Percentiles rank a stretch among this genome's conserved stretches.
Conservation (phyloP, 2,888 invertebrate genomes). For the Amblyjoppa proteus region DNA sequence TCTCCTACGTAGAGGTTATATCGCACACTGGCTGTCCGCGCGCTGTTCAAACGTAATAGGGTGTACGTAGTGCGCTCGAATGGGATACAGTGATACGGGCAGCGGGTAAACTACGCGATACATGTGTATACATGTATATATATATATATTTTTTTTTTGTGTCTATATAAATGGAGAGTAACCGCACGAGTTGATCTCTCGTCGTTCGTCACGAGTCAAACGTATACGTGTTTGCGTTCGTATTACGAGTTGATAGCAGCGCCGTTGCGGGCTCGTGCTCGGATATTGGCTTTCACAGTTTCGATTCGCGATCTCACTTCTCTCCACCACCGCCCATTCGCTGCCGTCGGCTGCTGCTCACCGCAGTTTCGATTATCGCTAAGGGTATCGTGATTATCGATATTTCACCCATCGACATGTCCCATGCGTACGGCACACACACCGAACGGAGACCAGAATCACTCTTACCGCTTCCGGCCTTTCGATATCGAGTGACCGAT, state of each 20-base stretch:
- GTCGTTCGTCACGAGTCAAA: constrained; percentile 11
- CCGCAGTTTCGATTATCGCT: constrained; percentile 49
- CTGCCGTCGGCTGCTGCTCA: constrained; percentile 14
- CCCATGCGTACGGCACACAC: not conserved
- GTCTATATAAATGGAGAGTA: not conserved
- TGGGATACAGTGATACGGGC: not conserved
- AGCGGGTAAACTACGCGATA: not conserved
- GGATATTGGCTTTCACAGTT: constrained; percentile 55
- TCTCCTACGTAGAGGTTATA: constrained; percentile 37
- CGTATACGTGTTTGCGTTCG: constrained; percentile 1
- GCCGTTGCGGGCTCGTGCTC: constrained; percentile 27
- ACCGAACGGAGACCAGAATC: not conserved
- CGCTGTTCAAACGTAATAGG: constrained; percentile 34
- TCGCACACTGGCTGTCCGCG: constrained; percentile 36
- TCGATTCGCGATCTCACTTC: constrained; percentile 47
- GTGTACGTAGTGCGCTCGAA: constrained; percentile 21
- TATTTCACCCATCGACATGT: constrained; percentile 47
- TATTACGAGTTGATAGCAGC: constrained; percentile 31
- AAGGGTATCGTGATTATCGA: constrained; percentile 46
- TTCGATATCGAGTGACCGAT: constrained; percentile 44
- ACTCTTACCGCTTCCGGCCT: constrained; percentile 14
- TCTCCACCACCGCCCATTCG: constrained; percentile 19
- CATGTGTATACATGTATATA: not conserved
- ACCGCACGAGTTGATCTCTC: constrained; percentile 30
- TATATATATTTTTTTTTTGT: not conserved